phyloP scores from a whole-genome alignment of 2,113 vertebrate genomes.

The Centropus bengalensis region DNA sequence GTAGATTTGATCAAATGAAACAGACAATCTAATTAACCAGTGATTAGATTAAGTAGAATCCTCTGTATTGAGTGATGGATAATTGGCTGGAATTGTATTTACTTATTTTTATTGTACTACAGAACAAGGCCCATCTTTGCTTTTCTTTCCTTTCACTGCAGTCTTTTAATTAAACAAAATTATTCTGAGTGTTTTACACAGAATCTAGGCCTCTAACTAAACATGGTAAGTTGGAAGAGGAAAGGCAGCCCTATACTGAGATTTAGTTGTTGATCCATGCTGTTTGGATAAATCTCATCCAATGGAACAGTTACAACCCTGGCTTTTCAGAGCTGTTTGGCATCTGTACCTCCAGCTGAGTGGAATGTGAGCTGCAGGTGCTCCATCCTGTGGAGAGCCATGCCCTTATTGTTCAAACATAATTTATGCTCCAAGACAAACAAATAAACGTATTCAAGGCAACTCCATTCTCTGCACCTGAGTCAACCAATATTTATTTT shows the following conservation, averaged over 20 bases:
- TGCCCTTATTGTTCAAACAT: slow-evolving; percentile 24
- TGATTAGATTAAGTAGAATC: slow-evolving; percentile 73
- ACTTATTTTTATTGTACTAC: slow-evolving; percentile 60
- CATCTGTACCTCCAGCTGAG: slow-evolving; percentile 35
- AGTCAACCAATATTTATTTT: slow-evolving; percentile 28
- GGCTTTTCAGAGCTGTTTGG: slow-evolving; percentile 24
- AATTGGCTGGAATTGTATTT: slow-evolving; percentile 70
- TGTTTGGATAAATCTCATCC: background rate
- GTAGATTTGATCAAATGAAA: slow-evolving; percentile 73
- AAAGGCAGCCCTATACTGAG: background rate
- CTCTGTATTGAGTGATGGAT: slow-evolving; percentile 68
- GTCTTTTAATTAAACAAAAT: slow-evolving; percentile 61
- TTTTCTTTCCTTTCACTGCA: slow-evolving; percentile 56
- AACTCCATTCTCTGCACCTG: slow-evolving; percentile 45
- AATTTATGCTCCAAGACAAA: slow-evolving; percentile 37
- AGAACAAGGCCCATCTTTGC: slow-evolving; percentile 45
- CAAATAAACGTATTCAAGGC: slow-evolving; percentile 34
- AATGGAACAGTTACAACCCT: background rate
- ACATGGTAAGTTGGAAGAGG: background rate
- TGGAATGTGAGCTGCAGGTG: slow-evolving; percentile 50
- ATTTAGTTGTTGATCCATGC: background rate
- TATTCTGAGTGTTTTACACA: background rate
- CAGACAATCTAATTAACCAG: slow-evolving; percentile 74
- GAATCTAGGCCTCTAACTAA: background rate
- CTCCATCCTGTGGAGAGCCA: background rate